Base-by-base conservation (phyloP, 1,140 invertebrate species). In the Elysia chlorotica region DNA sequence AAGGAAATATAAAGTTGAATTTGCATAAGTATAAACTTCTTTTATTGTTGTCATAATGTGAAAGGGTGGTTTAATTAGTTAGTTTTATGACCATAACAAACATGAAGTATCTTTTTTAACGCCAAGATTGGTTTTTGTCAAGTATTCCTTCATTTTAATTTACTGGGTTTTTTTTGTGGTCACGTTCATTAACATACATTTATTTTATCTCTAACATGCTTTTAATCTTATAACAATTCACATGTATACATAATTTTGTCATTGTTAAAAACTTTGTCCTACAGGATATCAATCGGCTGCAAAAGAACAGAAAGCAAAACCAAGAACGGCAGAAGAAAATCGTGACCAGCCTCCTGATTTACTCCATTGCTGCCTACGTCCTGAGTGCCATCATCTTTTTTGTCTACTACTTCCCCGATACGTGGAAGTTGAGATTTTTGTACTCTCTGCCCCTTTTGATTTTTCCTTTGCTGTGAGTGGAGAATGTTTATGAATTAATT, bases 401-500 rank as follows among this genome's bases (percentile, higher is more conserved):
- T 83, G 93, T 94, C 84, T 92, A 92, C 77, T 93, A 92, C 79
- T 92, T 92, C 76, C 92, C 92, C 74, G 89, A 90, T 66, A 90
- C 90, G 65, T 89, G 92, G 84, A 88, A 91, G 65, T 91, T 94
- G 77, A 90, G 91, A 76, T 73, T 95, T 21, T 88, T 93, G 75
- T 93, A 93, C 80, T 90, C 92, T 31, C 90, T 91, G 61, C 93
- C 93, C 41, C 85, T 96, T 62, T 83, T 95, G 2, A 85, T 93
- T 35, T 92, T 94, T 80, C 93, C 94, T 73, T 78, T 94, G 61
- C 81, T 95, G 94, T 95, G 90, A 93, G 93, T 92, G n/a, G n/a
- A n/a, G n/a, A n/a, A n/a, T n/a, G n/a, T n/a, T n/a, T n/a, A n/a
- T n/a, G n/a, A n/a, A n/a, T n/a, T n/a, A n/a, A n/a, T n/a, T n/a